Percentiles rank a stretch among this genome's conserved stretches.
phyloP scores from a whole-genome alignment of 1,140 invertebrate species.

The Dinoponera quadriceps region DNA sequence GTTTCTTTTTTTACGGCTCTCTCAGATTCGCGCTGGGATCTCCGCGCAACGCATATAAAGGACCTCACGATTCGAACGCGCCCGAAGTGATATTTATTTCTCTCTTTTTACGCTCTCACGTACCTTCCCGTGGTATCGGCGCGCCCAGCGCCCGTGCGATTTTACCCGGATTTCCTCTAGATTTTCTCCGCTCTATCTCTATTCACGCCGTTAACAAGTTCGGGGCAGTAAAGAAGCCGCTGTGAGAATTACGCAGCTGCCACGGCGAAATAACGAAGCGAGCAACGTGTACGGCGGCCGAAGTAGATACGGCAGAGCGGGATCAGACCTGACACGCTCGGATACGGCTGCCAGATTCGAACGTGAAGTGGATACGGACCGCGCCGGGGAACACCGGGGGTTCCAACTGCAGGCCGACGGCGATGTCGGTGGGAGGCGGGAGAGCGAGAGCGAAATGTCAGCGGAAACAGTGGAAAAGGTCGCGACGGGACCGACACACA shows the following conservation, averaged over 20 bases:
- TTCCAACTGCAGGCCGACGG: neutral
- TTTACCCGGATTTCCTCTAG: neutral
- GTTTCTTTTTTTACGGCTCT: slow-evolving; percentile 35
- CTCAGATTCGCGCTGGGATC: slow-evolving; percentile 27
- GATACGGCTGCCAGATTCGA: neutral
- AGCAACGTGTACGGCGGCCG: neutral
- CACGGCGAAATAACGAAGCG: neutral
- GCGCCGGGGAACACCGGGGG: neutral
- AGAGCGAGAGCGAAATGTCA: neutral
- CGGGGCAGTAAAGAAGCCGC: too few relatives aligned
- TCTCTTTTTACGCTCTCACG: neutral
- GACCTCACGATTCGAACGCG: slow-evolving; percentile 5
- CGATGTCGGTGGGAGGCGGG: neutral
- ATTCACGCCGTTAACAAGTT: too few relatives aligned
- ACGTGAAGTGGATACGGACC: neutral
- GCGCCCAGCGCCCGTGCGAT: neutral
- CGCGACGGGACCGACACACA: neutral
- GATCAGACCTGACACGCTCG: slow-evolving; percentile 4
- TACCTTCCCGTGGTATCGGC: neutral
- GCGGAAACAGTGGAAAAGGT: slow-evolving; percentile 2
- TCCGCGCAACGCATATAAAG: neutral
- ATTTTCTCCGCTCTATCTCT: too few relatives aligned
- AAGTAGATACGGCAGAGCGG: neutral
- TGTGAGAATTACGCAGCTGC: too few relatives aligned
- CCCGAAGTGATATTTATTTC: slow-evolving; percentile 26